These are phyloP conservation scores for Podarcis siculus DNA, from an alignment of 2,797 vertebrate genomes.

Conservation along the genomic window DNA sequence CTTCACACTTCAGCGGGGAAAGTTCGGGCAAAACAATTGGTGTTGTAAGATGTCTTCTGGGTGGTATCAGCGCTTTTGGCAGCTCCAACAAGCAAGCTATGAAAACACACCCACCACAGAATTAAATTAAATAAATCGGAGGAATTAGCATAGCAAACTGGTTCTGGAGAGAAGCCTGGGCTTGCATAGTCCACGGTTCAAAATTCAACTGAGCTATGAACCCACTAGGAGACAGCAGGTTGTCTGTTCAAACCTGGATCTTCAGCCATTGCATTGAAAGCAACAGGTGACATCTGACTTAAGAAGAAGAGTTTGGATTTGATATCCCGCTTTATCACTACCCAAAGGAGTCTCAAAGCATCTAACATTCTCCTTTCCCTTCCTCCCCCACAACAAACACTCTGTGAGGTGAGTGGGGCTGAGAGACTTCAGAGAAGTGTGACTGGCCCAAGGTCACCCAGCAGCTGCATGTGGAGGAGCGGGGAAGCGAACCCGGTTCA, in stretches of 20 bases:
- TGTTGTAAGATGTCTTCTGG: conserved; percentile 1
- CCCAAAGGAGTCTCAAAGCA: no score
- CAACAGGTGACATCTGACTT: no score
- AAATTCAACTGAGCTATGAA: not conserved
- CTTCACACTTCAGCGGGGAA: not conserved
- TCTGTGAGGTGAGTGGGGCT: no score
- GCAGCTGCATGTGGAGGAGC: no score
- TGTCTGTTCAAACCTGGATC: not conserved
- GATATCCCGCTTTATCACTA: no score
- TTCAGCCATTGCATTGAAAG: not conserved
- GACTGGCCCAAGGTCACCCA: no score
- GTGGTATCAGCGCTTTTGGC: conserved; percentile 17
- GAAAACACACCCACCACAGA: not conserved
- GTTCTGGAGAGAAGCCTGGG: not conserved
- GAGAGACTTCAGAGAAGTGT: no score
- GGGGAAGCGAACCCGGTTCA: no score
- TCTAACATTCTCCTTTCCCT: no score
- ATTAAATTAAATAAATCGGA: not conserved
- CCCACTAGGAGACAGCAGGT: not conserved
- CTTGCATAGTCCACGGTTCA: not conserved
- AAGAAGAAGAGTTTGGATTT: not conserved
- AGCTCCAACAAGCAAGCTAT: conserved; percentile 34
- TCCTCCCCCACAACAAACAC: no score
- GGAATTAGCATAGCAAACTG: not conserved
- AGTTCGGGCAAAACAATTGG: not conserved